These are phyloP conservation scores for Drosophila paulistorum DNA, from an alignment of 1,140 invertebrate species.

Conservation along the genomic window DNA sequence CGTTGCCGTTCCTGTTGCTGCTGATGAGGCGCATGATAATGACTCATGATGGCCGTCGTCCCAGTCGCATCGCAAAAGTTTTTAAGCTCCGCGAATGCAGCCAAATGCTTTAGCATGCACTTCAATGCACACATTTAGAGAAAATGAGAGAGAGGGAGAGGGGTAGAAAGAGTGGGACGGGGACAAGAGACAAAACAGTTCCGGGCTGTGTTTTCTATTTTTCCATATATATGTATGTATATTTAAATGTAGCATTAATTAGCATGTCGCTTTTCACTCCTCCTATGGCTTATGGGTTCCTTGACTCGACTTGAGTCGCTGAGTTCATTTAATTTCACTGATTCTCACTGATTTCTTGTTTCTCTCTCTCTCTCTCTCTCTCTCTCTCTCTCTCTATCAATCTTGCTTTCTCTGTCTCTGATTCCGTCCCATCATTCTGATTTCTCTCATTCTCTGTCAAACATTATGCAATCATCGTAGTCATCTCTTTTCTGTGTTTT, in stretches of 20 bases:
- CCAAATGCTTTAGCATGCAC: constrained; percentile 53
- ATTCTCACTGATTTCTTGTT: constrained; percentile 32
- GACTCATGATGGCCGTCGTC: constrained; percentile 70
- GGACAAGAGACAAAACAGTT: constrained; percentile 24
- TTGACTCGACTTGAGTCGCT: constrained; percentile 59
- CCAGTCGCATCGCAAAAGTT: constrained; percentile 57
- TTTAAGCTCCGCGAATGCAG: constrained; percentile 30
- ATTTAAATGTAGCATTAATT: constrained; percentile 74
- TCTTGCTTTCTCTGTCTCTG: background rate
- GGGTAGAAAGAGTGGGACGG: too few relatives aligned
- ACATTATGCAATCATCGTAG: constrained; percentile 55
- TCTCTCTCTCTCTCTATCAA: background rate
- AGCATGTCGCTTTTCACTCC: constrained; percentile 55
- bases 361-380: background rate
- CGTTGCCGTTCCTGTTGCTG: constrained; percentile 41
- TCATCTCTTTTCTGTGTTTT: constrained; percentile 5
- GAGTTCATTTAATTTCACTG: constrained; percentile 71
- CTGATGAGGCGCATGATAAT: constrained; percentile 78
- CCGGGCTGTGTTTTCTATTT: constrained; percentile 46
- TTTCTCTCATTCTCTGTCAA: constrained; percentile 25
- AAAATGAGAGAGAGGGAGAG: constrained; percentile 6
- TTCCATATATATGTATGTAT: constrained; percentile 6
- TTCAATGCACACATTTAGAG: constrained; percentile 22
- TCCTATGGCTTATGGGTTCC: constrained; percentile 64
- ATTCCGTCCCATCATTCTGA: constrained; percentile 18